Percentiles rank a stretch among this genome's conserved stretches.
phyloP scores from a whole-genome alignment of 2,797 vertebrate genomes.

The Pangasius sanitwongsei region DNA sequence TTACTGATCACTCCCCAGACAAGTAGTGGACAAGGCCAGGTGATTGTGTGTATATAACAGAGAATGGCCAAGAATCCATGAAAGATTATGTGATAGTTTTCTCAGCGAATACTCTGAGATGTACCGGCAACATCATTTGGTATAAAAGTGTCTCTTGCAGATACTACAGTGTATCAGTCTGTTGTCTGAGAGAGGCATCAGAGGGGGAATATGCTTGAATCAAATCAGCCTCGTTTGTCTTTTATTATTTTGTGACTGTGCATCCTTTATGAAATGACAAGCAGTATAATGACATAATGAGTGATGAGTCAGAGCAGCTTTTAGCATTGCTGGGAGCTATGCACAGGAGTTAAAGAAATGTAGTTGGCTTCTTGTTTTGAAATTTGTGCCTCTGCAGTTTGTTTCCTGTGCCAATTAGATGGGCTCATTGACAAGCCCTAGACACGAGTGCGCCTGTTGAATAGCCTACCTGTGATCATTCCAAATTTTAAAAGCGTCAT shows the following conservation, averaged over 20 bases:
- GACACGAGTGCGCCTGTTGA: background rate
- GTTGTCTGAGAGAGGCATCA: background rate
- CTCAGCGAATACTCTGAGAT: background rate
- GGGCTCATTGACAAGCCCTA: background rate
- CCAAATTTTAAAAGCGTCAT: background rate
- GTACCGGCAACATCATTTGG: background rate
- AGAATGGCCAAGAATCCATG: background rate
- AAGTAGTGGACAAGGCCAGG: background rate
- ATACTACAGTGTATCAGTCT: constrained; percentile 2
- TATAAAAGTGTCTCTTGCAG: background rate
- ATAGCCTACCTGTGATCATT: background rate
- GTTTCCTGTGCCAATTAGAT: background rate
- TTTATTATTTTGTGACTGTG: constrained; percentile 14
- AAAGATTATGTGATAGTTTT: background rate
- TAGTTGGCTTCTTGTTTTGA: background rate
- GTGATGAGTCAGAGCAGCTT: constrained; percentile 20
- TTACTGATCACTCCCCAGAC: background rate
- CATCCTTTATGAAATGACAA: constrained; percentile 34
- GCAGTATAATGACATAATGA: constrained; percentile 22
- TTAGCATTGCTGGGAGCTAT: background rate
- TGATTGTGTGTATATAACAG: background rate
- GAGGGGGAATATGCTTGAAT: background rate
- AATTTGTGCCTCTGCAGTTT: background rate
- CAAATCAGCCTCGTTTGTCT: background rate
- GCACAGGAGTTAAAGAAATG: background rate